These are phyloP conservation scores for Oryzias melastigma DNA, from an alignment of 2,113 vertebrate genomes.

Conservation along the genomic window DNA sequence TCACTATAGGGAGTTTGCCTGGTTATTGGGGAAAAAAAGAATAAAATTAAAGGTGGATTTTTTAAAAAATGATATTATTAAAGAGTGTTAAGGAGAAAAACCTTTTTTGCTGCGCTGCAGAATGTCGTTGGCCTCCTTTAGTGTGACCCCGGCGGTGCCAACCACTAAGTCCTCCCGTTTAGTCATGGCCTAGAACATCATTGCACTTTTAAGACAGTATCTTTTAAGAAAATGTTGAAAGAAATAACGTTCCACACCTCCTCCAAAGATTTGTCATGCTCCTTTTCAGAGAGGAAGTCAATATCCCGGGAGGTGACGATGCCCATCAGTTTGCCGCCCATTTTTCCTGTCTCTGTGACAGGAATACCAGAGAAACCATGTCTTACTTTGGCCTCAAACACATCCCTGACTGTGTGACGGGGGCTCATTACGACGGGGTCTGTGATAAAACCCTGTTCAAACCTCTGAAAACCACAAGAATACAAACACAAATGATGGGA, in stretches of 20 bases:
- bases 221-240: too few relatives aligned
- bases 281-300: slow-evolving; percentile 88
- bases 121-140: slow-evolving; percentile 93
- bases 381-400: slow-evolving; percentile 88
- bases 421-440: slow-evolving; percentile 92
- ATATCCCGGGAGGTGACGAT: slow-evolving; percentile 93
- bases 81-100: slow-evolving; percentile 26
- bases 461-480: slow-evolving; percentile 52
- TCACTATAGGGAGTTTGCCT: slow-evolving; percentile 94
- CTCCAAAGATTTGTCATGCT: slow-evolving; percentile 77
- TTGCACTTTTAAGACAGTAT: background rate
- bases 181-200: slow-evolving; percentile 83
- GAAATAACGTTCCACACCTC: slow-evolving; percentile 67
- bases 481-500: background rate
- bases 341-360: slow-evolving; percentile 87
- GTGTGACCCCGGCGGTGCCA: slow-evolving; percentile 86
- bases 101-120: slow-evolving; percentile 94
- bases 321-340: slow-evolving; percentile 90
- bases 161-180: slow-evolving; percentile 88
- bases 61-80: too few relatives aligned
- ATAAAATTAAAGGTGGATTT: background rate
- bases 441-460: slow-evolving; percentile 93
- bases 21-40: background rate
- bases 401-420: slow-evolving; percentile 85
- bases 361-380: slow-evolving; percentile 95